Percentiles rank a stretch among this genome's conserved stretches.
Evolutionary conservation across 23 tunicate genomes (phyloP).

Genomic region (Botrylloides violaceus): DNA sequence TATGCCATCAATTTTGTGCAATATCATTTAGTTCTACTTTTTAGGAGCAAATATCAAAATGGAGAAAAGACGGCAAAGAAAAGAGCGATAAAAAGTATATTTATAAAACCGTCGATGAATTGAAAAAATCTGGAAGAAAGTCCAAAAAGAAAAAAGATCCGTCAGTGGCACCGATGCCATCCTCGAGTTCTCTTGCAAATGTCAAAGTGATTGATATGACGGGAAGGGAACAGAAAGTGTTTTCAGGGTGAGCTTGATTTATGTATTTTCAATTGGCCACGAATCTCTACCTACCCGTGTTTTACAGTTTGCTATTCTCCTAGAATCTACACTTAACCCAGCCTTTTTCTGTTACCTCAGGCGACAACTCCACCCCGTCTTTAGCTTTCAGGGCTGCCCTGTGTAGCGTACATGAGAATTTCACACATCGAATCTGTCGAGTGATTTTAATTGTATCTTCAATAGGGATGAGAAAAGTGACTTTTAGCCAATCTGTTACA

Average conservation of each 20-base stretch:
- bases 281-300: too few species aligned
- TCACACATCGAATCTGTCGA: too few species aligned
- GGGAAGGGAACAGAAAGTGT: slow-evolving; percentile 86
- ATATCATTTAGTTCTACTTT: background rate
- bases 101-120: slow-evolving; percentile 84
- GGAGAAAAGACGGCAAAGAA: slow-evolving; percentile 68
- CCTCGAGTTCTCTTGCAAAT: slow-evolving; percentile 36
- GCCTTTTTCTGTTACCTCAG: too few species aligned
- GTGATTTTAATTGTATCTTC: too few species aligned
- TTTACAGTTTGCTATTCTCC: too few species aligned
- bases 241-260: slow-evolving; percentile 61
- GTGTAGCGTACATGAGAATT: too few species aligned
- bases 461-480: too few species aligned
- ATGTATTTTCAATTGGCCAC: background rate
- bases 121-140: slow-evolving; percentile 62
- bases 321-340: too few species aligned
- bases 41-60: slow-evolving; percentile 37
- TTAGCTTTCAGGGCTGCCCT: too few species aligned
- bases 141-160: slow-evolving; percentile 37
- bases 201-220: slow-evolving; percentile 99
- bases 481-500: too few species aligned
- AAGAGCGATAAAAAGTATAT: slow-evolving; percentile 59
- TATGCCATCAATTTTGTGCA: too few species aligned
- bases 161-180: background rate
- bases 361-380: too few species aligned